Evolutionary conservation across 2,113 vertebrate genomes (phyloP).

Genomic region (Periophthalmodon schlosseri): DNA sequence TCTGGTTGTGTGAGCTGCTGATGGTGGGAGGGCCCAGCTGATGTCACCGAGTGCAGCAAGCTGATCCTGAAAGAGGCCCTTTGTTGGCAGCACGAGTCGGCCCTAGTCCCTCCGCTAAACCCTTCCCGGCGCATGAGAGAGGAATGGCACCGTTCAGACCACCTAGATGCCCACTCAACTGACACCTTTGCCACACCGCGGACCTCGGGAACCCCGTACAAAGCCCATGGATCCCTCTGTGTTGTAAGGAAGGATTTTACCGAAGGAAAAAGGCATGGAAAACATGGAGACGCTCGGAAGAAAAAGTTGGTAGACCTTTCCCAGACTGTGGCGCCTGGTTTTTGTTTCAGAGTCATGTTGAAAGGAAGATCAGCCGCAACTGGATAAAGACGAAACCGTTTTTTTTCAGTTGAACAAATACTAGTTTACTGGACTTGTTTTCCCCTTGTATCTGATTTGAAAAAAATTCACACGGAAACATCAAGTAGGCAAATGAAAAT

Average conservation of each 20-base stretch:
- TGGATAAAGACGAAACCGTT: slow-evolving; percentile 15
- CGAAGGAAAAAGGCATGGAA: slow-evolving; percentile 26
- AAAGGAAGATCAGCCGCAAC: slow-evolving; percentile 30
- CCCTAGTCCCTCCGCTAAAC: slow-evolving; percentile 69
- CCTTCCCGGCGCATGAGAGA: slow-evolving; percentile 57
- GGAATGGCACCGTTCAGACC: slow-evolving; percentile 66
- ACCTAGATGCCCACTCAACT: slow-evolving; percentile 53
- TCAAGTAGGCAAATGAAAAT: slow-evolving; percentile 90
- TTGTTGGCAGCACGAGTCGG: slow-evolving; percentile 89
- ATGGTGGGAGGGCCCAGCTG: slow-evolving; percentile 84
- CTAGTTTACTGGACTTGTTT: slow-evolving; percentile 11
- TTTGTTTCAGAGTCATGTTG: slow-evolving; percentile 27
- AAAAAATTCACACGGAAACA: slow-evolving; percentile 53
- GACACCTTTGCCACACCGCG: slow-evolving; percentile 37
- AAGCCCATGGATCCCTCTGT: slow-evolving; percentile 16
- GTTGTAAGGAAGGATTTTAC: slow-evolving; percentile 31
- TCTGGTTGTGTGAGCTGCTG: slow-evolving; percentile 68
- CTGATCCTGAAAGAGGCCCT: slow-evolving; percentile 88
- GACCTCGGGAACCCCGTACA: neutral
- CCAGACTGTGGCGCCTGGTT: slow-evolving; percentile 34
- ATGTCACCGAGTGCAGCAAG: slow-evolving; percentile 87
- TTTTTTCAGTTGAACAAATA: slow-evolving; percentile 44
- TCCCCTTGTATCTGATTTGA: slow-evolving; percentile 30
- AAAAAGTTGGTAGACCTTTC: slow-evolving; percentile 65
- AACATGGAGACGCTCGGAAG: slow-evolving; percentile 72